Percentiles rank a stretch among this genome's conserved stretches.
phyloP scores from a whole-genome alignment of 2,888 invertebrate species.

The Arctia plantaginis region DNA sequence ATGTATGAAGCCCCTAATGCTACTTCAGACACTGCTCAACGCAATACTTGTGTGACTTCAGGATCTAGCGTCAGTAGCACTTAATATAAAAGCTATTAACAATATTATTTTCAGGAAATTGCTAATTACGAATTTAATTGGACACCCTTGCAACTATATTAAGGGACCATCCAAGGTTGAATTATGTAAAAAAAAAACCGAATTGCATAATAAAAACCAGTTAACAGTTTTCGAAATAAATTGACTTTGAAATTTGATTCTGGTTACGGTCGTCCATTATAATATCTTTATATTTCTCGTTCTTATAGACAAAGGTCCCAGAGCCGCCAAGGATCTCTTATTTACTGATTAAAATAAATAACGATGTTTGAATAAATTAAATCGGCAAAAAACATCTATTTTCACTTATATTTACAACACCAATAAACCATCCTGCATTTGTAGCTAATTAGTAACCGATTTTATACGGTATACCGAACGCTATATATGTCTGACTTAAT shows the following conservation, averaged over 20 bases:
- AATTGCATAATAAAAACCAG: constrained; percentile 47
- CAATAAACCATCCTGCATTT: neutral
- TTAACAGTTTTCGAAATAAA: constrained; percentile 29
- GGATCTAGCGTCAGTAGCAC: neutral
- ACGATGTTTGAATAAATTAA: neutral
- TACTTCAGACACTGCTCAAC: neutral
- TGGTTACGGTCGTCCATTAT: constrained; percentile 5
- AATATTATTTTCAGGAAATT: neutral
- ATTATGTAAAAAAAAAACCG: constrained; percentile 47
- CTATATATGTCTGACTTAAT: no score
- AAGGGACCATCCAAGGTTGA: constrained; percentile 42
- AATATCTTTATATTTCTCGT: neutral
- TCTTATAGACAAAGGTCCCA: neutral
- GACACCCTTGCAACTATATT: constrained; percentile 38
- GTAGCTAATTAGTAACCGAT: no score
- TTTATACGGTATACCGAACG: no score
- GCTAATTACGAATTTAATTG: constrained; percentile 20
- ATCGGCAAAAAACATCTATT: neutral
- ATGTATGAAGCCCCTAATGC: neutral
- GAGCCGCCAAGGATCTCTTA: no score
- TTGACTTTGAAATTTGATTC: constrained; percentile 14
- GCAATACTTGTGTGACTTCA: neutral
- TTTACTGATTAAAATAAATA: neutral
- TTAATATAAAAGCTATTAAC: neutral
- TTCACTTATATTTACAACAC: neutral